Percentiles rank a stretch among this genome's conserved stretches.
Evolutionary conservation across 2,888 invertebrate species (phyloP).

Genomic region (Psylliodes chrysocephalus): DNA sequence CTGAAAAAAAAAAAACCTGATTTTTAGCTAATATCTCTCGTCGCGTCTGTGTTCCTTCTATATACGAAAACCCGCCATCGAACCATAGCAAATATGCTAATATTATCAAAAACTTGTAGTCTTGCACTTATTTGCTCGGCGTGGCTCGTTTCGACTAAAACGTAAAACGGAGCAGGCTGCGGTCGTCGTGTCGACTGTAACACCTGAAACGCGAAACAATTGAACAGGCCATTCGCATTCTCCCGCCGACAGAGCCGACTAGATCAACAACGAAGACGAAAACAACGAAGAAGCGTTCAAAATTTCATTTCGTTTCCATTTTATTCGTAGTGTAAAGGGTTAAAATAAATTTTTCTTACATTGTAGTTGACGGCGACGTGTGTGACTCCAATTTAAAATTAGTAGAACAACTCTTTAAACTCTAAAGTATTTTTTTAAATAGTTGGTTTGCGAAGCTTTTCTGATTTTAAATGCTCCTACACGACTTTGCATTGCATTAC

Average conservation of each 20-base stretch:
- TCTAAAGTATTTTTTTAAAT: too few relatives aligned
- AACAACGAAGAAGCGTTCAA: background rate
- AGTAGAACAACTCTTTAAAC: too few relatives aligned
- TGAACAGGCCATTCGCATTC: conserved; percentile 25
- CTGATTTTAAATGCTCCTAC: too few relatives aligned
- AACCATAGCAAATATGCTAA: conserved; percentile 55
- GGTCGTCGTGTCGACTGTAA: conserved; percentile 6
- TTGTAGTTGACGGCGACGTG: too few relatives aligned
- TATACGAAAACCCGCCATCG: conserved; percentile 8
- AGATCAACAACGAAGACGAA: background rate
- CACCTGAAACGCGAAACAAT: conserved; percentile 24
- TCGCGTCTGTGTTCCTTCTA: conserved; percentile 7
- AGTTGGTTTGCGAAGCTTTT: too few relatives aligned
- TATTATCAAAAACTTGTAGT: conserved; percentile 56
- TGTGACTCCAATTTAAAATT: too few relatives aligned
- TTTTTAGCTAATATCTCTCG: conserved; percentile 14
- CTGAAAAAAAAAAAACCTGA: background rate
- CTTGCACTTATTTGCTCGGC: conserved; percentile 53
- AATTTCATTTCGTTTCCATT: too few relatives aligned
- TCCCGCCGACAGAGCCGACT: conserved; percentile 11
- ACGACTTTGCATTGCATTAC: too few relatives aligned
- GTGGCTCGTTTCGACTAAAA: conserved; percentile 45
- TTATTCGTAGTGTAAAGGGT: too few relatives aligned
- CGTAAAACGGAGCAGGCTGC: conserved; percentile 39
- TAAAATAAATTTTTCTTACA: too few relatives aligned